Percentiles rank a stretch among this genome's conserved stretches.
Evolutionary conservation across 2,888 invertebrate species (phyloP).

Genomic region (Anaspis maculata): DNA sequence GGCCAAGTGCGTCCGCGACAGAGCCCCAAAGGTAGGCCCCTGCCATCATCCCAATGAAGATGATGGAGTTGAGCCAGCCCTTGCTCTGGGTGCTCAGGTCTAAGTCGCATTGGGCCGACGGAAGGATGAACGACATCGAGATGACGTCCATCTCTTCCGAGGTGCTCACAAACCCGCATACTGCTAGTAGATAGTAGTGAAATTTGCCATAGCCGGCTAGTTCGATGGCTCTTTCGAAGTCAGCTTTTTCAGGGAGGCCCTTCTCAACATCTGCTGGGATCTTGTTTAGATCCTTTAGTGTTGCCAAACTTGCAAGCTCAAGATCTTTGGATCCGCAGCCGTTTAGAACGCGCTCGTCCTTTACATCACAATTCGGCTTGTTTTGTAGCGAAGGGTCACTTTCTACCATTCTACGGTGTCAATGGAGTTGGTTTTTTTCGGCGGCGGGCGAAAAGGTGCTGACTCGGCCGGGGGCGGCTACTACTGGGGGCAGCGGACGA

Average conservation of each 20-base stretch:
- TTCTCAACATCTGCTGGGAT: conserved; percentile 53
- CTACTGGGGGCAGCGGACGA: conserved; percentile 36
- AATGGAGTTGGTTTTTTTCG: conserved; percentile 19
- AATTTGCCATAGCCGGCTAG: conserved; percentile 81
- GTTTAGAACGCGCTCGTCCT: conserved; percentile 71
- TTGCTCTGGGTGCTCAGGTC: conserved; percentile 77
- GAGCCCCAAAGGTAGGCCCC: conserved; percentile 92
- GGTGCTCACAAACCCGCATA: conserved; percentile 90
- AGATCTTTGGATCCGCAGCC: conserved; percentile 65
- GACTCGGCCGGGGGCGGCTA: conserved; percentile 27
- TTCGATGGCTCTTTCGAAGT: conserved; percentile 83
- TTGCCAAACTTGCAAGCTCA: conserved; percentile 30
- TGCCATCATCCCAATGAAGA: conserved; percentile 78
- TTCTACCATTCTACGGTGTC: conserved; percentile 80
- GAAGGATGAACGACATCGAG: conserved; percentile 89
- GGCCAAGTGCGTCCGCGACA: conserved; percentile 79
- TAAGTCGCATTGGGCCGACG: conserved; percentile 88
- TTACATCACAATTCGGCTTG: conserved; percentile 74
- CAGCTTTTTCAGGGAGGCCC: conserved; percentile 61
- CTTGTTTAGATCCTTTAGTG: conserved; percentile 34
- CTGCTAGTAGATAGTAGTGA: conserved; percentile 79
- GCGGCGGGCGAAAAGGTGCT: conserved; percentile 19
- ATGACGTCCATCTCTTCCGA: conserved; percentile 96
- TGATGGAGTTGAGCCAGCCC: conserved; percentile 61
- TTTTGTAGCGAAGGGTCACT: conserved; percentile 73